phyloP scores from a whole-genome alignment of 2,888 invertebrate species.

The Pseudococcus jackbeardsleyi region DNA sequence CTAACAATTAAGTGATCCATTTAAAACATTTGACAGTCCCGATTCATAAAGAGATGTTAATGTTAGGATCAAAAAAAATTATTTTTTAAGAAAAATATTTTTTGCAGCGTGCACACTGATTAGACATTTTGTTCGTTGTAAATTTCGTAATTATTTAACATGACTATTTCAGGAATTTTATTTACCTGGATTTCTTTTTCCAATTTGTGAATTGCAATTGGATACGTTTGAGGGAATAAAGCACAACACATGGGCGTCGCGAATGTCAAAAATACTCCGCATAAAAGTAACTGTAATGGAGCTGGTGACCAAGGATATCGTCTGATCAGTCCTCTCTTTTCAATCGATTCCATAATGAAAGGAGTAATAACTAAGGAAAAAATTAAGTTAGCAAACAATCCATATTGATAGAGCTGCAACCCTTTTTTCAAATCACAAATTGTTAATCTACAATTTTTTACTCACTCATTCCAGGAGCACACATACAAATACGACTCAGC shows the following conservation, averaged over 20 bases:
- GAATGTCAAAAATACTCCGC: conserved; percentile 83
- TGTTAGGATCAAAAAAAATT: not conserved
- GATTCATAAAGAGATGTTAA: not conserved
- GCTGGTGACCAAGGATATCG: conserved; percentile 80
- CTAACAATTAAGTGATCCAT: not conserved
- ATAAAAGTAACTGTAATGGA: conserved; percentile 81
- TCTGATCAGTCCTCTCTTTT: conserved; percentile 76
- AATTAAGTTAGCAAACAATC: not conserved
- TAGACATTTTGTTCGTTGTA: not conserved
- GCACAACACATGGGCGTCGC: conserved; percentile 98
- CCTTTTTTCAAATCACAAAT: not conserved
- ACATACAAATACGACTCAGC: conserved; percentile 91
- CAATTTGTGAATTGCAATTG: conserved; percentile 76
- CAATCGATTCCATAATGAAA: conserved; percentile 80
- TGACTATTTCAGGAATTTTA: no score
- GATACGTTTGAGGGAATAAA: conserved; percentile 90
- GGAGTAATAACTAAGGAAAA: conserved; percentile 78
- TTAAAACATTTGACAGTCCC: not conserved
- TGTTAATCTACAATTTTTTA: not conserved
- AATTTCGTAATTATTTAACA: no score
- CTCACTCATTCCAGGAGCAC: conserved; percentile 94
- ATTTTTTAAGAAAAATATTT: not conserved
- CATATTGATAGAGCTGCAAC: not conserved
- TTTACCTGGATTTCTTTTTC: conserved; percentile 81
- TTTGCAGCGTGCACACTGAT: not conserved